Evolutionary conservation across 2,888 invertebrate genomes (phyloP), one percentile per base, ranked within the genome.

Genomic region (Halictus quadricinctus): DNA sequence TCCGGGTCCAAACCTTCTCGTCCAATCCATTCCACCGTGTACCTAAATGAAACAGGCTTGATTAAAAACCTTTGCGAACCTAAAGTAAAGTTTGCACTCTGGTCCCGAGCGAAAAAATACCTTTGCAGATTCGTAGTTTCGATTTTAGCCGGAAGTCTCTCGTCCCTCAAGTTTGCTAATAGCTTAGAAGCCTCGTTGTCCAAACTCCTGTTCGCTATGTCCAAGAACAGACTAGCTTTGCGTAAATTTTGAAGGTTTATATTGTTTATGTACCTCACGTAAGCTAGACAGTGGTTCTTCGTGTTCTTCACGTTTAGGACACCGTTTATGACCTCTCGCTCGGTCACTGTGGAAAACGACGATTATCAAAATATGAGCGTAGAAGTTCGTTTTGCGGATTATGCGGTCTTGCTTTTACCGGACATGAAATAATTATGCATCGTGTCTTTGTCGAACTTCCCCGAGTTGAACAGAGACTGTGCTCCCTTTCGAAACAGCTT

Each of bases 381-480:
- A 18, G 7, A 13, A 25, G 25, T 29, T 60, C 25, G 66, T 60
- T 18, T 15, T 1, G 29, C 8, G 66, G 21, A 69, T 69, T 21
- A 41, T 0, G 80, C 29, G 29, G 92, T 95, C 95, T 54, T 21
- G 54, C 54, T 54, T 54, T 54, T 54, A 99, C 99, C 99, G 83
- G 99, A 99, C 99, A 99, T 99, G 93, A 99, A 99, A 94, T 99
- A 99, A 95, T 99, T 99, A 93, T 99, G 99, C 97, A 98, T 98
- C 0, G 97, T 97, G 79, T 99, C 99, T 90, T 98, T 97, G 91
- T 98, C 97, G 93, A 99, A 97, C 94, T 97, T 97, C 10, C 97
- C 98, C 88, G 97, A 95, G 78, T 97, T 97, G 92, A 96, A 97
- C 25, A 99, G 95, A n/a, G 98, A 97, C 50, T 96, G 96, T 0